Evolutionary conservation across 2,113 vertebrate genomes (phyloP), one percentile per base, ranked within the genome.

Genomic region (Chloropsis hardwickii): DNA sequence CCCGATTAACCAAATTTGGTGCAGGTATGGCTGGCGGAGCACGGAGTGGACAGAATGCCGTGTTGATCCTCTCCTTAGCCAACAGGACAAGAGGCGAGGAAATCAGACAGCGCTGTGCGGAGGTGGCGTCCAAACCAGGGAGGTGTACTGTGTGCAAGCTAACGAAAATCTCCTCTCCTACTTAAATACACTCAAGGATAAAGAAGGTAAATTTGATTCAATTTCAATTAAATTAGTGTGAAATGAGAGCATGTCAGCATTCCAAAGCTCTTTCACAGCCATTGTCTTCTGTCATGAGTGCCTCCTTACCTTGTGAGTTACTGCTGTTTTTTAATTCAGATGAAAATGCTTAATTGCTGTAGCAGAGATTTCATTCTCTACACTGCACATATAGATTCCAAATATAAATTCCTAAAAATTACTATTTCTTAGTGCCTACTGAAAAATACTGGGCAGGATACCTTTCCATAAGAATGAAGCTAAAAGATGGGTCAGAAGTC

Each of bases 21-120:
- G 29, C 64, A 99, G 99, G 76, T 99, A 98, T 25, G 97, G 98
- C 24, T 99, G 99, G 99, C 98, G 98, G 92, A 98, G 98, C 69
- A 98, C 99, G 0, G 99, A 99, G 94, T 99, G 99, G 99, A 98
- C 98, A 1, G 99, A 99, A 79, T 99, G 99, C 70, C 98, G 98
- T 3, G 98, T 99, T 0, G 99, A 99, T 93, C 94, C 98, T 45
- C 96, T 99, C 94, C 99, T 99, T 8, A 99, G 98, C 92, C 99
- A 99, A 40, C 99, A 99, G 95, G 99, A 99, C 96, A 99, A 99
- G 92, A 97, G 99, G 40, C 97, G 99, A 19, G 98, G 98, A 65
- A 99, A 99, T 92, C 98, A 99, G 94, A 99, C 99, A 0, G 98
- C 99, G 1, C 98, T 99, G 9, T 99, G 99, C 1, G 99, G 99